Evolutionary conservation across 2,797 vertebrate genomes (phyloP).

Genomic region (Catharus ustulatus): DNA sequence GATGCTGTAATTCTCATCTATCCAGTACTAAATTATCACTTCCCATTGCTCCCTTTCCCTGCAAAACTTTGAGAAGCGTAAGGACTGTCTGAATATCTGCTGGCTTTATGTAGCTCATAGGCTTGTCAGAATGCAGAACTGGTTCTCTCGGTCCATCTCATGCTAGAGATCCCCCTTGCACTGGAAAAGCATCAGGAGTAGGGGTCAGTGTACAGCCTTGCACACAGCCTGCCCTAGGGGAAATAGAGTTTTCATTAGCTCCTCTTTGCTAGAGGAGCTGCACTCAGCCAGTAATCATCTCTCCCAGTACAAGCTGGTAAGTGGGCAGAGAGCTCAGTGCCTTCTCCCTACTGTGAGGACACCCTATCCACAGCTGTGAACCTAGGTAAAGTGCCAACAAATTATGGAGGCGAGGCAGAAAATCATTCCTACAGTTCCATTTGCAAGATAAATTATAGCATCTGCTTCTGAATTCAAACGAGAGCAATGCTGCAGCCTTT

Average conservation of each 20-base stretch:
- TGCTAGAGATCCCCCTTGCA: background rate
- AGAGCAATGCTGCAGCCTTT: slow-evolving; percentile 45
- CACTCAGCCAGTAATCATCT: background rate
- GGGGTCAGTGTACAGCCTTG: background rate
- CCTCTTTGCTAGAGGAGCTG: background rate
- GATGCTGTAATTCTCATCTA: background rate
- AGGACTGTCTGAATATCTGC: background rate
- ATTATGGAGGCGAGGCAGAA: slow-evolving; percentile 56
- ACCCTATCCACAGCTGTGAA: slow-evolving; percentile 22
- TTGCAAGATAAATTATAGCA: slow-evolving; percentile 65
- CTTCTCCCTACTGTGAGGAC: background rate
- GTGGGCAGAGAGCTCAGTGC: background rate
- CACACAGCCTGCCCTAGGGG: background rate
- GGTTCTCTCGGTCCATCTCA: background rate
- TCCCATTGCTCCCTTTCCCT: background rate
- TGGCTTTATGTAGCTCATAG: background rate
- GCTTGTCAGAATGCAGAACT: background rate
- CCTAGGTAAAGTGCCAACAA: slow-evolving; percentile 49
- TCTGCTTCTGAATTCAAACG: slow-evolving; percentile 52
- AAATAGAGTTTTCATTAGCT: background rate
- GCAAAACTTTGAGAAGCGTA: background rate
- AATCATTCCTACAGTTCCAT: slow-evolving; percentile 61
- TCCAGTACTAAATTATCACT: background rate
- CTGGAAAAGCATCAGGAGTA: background rate
- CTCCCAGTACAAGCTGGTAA: slow-evolving; percentile 3